Conservation (phyloP, 2,113 vertebrate species). For the Istiophorus platypterus region DNA sequence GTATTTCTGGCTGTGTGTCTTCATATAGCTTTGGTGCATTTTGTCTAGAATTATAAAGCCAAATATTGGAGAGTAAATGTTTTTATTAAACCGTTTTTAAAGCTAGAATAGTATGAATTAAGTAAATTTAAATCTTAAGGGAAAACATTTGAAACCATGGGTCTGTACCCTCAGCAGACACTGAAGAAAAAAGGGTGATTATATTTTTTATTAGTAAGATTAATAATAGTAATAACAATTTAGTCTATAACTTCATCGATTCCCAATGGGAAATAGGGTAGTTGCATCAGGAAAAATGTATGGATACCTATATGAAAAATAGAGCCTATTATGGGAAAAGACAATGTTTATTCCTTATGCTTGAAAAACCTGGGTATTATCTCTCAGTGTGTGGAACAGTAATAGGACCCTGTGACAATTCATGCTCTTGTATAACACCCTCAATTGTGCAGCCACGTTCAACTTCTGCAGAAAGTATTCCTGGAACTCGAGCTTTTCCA, state of each 20-base stretch:
- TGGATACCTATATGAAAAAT: neutral
- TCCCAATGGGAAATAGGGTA: neutral
- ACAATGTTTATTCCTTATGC: neutral
- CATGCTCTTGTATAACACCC: constrained; percentile 11
- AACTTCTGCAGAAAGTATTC: constrained; percentile 52
- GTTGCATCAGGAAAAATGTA: neutral
- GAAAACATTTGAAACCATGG: neutral
- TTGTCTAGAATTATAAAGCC: neutral
- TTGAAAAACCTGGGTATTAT: neutral
- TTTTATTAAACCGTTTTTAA: neutral
- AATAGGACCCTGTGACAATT: constrained; percentile 48
- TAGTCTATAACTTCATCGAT: neutral
- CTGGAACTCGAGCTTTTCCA: constrained; percentile 60
- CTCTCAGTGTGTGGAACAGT: neutral
- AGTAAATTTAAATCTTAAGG: neutral
- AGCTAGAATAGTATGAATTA: neutral
- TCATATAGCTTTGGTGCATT: neutral
- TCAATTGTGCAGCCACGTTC: constrained; percentile 23
- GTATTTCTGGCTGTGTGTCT: neutral
- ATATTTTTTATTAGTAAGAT: neutral
- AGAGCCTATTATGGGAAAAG: neutral
- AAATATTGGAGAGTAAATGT: neutral
- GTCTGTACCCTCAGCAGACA: too few relatives aligned
- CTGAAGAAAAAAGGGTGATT: neutral
- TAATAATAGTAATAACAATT: neutral